Conservation (phyloP, 1,140 invertebrate genomes). For the Mercenaria mercenaria region DNA sequence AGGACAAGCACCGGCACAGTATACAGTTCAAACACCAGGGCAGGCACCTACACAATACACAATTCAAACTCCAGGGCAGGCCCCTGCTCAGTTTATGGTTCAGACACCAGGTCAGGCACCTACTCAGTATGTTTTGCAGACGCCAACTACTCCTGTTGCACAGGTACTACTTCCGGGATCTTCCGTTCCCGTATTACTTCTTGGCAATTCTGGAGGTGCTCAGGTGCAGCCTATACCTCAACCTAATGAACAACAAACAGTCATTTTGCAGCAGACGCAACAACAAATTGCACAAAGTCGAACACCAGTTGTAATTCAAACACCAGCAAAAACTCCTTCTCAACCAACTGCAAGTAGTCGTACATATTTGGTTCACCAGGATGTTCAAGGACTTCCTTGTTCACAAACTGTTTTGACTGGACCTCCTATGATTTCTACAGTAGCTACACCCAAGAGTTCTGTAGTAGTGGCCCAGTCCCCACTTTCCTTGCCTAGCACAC, state of each 20-base stretch:
- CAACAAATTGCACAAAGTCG: not conserved
- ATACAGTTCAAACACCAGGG: not conserved
- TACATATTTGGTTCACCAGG: not conserved
- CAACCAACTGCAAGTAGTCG: not conserved
- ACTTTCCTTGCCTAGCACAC: not conserved
- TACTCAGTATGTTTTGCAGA: constrained; percentile 27
- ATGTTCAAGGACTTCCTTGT: not conserved
- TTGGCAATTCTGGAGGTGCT: not conserved
- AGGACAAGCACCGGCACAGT: not conserved
- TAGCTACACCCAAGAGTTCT: not conserved
- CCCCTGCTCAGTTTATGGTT: constrained; percentile 15
- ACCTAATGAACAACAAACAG: not conserved
- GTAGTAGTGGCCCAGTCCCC: not conserved
- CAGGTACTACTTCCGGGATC: constrained; percentile 49
- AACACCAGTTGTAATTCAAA: constrained; percentile 18
- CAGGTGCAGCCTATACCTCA: not conserved
- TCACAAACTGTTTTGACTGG: not conserved
- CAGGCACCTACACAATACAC: constrained; percentile 4
- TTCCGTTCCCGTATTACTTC: constrained; percentile 12
- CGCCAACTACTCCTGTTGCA: constrained; percentile 42
- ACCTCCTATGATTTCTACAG: not conserved
- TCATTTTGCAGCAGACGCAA: not conserved
- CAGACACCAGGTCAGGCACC: constrained; percentile 26
- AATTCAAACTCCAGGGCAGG: not conserved
- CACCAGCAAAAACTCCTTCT: not conserved